Percentiles rank a stretch among this genome's conserved stretches.
These are phyloP conservation scores for Eutolmus rufibarbis DNA, from an alignment of 2,888 invertebrate genomes.

Conservation along the genomic window DNA sequence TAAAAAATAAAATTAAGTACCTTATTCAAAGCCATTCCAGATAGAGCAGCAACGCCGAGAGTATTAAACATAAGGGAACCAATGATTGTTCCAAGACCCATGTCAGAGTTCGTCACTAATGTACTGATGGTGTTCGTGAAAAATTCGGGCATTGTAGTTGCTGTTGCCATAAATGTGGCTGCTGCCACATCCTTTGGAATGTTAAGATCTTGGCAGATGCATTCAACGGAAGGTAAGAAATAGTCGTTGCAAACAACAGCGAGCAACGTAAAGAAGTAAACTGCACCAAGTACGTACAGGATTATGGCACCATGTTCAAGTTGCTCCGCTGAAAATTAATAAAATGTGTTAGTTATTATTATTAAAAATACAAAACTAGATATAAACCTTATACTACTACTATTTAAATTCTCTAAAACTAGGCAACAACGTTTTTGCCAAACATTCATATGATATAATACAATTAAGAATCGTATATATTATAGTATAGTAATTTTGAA, in stretches of 20 bases:
- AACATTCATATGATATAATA: no score
- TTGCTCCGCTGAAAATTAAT: constrained; percentile 64
- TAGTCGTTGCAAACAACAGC: constrained; percentile 92
- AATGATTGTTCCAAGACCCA: constrained; percentile 87
- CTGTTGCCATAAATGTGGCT: constrained; percentile 96
- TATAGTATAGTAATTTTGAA: no score
- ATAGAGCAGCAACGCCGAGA: constrained; percentile 82
- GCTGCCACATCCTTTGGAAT: constrained; percentile 91
- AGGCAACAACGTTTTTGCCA: no score
- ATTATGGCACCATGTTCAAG: constrained; percentile 78
- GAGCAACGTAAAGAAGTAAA: constrained; percentile 85
- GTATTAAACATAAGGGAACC: constrained; percentile 89
- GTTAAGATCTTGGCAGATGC: constrained; percentile 81
- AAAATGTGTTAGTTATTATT: background rate
- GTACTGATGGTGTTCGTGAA: constrained; percentile 92
- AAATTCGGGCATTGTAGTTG: constrained; percentile 93
- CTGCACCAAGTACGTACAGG: constrained; percentile 76
- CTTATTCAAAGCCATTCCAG: constrained; percentile 75
- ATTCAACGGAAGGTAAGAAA: constrained; percentile 88
- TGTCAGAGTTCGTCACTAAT: constrained; percentile 80
- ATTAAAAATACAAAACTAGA: background rate
- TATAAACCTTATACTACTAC: background rate
- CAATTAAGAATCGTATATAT: no score
- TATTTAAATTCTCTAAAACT: no score
- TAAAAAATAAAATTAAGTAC: constrained; percentile 62